phyloP scores from a whole-genome alignment of 2,888 invertebrate species.

The Oligia strigilis region DNA sequence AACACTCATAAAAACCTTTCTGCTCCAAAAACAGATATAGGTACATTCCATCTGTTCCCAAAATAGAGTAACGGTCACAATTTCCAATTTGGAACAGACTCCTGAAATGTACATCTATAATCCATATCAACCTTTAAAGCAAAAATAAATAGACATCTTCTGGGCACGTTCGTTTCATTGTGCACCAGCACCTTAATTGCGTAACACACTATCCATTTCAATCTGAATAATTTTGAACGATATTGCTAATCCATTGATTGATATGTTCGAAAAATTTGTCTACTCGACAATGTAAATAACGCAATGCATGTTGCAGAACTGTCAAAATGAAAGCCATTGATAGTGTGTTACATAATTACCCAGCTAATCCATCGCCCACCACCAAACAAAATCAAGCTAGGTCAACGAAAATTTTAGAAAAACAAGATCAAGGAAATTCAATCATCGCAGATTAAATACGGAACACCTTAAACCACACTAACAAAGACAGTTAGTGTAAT shows the following conservation, averaged over 20 bases:
- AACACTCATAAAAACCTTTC: conserved; percentile 39
- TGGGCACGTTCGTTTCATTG: not conserved
- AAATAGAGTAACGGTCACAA: conserved; percentile 13
- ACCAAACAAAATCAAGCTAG: not conserved
- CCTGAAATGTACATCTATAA: not conserved
- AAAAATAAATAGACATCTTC: not conserved
- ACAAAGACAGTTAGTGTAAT: conserved; percentile 67
- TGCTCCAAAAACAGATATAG: conserved; percentile 22
- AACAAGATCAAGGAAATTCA: not conserved
- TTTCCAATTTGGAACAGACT: conserved; percentile 22
- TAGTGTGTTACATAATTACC: too few species aligned
- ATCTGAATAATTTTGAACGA: too few species aligned
- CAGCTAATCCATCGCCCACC: too few species aligned
- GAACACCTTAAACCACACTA: conserved; percentile 50
- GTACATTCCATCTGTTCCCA: conserved; percentile 11
- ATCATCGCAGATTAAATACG: conserved; percentile 29
- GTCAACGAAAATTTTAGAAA: not conserved
- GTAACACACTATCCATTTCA: too few species aligned
- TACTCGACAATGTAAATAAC: too few species aligned
- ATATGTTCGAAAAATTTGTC: too few species aligned
- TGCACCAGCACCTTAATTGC: not conserved
- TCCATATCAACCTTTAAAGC: not conserved
- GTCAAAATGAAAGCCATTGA: too few species aligned
- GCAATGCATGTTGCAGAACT: too few species aligned
- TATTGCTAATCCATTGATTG: too few species aligned